phyloP scores from a whole-genome alignment of 2,797 vertebrate genomes.

The Neopelma chrysocephalum region DNA sequence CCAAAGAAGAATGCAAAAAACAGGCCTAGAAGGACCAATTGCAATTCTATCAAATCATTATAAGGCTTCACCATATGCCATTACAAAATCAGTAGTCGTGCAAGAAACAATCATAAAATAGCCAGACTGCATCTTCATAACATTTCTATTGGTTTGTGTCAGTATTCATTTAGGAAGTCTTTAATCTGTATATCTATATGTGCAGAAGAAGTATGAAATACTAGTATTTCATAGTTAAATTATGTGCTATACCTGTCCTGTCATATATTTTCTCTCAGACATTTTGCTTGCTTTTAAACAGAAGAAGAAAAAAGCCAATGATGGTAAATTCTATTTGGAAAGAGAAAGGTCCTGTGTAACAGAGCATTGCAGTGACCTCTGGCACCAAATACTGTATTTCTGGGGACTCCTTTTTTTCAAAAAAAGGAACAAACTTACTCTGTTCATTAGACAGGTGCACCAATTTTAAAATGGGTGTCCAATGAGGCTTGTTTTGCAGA shows the following conservation, averaged over 20 bases:
- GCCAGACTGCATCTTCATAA: neutral
- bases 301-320: neutral
- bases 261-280: neutral
- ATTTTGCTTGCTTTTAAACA: neutral
- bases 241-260: neutral
- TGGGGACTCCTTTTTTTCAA: neutral
- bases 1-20: neutral
- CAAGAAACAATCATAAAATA: conserved; percentile 12
- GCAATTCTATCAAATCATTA: neutral
- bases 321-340: neutral
- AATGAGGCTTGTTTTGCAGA: neutral
- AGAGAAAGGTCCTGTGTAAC: neutral
- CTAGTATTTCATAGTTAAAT: neutral
- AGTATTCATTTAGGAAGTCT: neutral
- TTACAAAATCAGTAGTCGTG: conserved; percentile 16
- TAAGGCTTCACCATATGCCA: neutral
- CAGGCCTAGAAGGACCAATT: neutral
- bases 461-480: neutral
- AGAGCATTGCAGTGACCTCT: neutral
- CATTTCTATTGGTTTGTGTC: neutral
- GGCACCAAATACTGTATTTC: neutral
- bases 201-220: neutral
- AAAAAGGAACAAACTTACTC: neutral
- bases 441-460: neutral
- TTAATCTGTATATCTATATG: neutral